Conservation (phyloP, 2,888 invertebrate genomes). For the Chrysolina oricalcia region DNA sequence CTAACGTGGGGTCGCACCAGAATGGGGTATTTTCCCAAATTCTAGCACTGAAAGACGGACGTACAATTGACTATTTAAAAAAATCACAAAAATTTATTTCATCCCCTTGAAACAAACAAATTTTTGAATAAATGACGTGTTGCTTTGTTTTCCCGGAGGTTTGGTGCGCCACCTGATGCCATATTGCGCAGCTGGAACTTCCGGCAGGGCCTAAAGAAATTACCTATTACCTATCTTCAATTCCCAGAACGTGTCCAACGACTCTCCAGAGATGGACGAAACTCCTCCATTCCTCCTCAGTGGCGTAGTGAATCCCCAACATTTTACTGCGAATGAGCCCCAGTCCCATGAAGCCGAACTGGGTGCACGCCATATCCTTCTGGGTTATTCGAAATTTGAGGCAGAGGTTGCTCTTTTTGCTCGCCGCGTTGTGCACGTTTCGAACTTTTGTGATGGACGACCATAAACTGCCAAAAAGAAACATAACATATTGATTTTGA, state of each 20-base stretch:
- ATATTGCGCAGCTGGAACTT: neutral
- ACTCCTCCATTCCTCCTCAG: conserved; percentile 80
- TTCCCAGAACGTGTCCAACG: conserved; percentile 86
- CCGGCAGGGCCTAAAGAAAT: conserved; percentile 25
- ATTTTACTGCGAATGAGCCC: conserved; percentile 77
- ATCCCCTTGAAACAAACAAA: too few relatives aligned
- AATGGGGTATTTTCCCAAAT: too few relatives aligned
- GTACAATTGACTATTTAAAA: too few relatives aligned
- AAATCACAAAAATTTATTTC: too few relatives aligned
- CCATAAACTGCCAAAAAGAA: conserved; percentile 75
- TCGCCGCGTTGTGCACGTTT: conserved; percentile 79
- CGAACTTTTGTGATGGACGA: conserved; percentile 80
- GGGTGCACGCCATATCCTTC: conserved; percentile 88
- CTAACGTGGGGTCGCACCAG: too few relatives aligned
- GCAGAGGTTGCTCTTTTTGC: conserved; percentile 69
- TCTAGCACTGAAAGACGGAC: too few relatives aligned
- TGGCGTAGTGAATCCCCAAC: conserved; percentile 79
- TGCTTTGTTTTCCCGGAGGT: too few relatives aligned
- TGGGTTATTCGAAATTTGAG: conserved; percentile 80
- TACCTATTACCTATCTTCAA: conserved; percentile 85
- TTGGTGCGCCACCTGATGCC: too few relatives aligned
- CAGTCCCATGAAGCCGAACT: conserved; percentile 90
- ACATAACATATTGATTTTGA: neutral
- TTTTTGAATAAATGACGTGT: too few relatives aligned
- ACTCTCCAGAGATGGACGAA: conserved; percentile 90